Conservation (phyloP, 2,888 invertebrate species). For the Himalopsyche anomala region DNA sequence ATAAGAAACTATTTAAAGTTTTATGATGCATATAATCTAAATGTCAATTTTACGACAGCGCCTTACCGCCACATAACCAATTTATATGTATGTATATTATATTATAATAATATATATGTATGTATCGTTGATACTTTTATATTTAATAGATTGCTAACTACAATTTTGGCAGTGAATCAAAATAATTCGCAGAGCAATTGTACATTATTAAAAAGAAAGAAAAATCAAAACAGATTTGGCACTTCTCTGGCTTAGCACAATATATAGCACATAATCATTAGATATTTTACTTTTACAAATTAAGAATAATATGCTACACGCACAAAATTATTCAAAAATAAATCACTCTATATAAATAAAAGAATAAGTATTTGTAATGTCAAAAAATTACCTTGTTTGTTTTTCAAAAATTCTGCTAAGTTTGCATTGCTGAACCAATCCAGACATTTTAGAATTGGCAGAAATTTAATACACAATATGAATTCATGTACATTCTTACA, state of each 20-base stretch:
- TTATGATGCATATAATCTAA: not conserved
- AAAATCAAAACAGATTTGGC: conserved; percentile 5
- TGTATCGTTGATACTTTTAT: not conserved
- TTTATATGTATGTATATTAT: not conserved
- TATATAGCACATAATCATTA: not conserved
- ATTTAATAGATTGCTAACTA: conserved; percentile 20
- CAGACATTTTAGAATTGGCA: too few relatives aligned
- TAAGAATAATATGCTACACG: not conserved
- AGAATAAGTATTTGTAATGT: too few relatives aligned
- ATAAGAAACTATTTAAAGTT: not conserved
- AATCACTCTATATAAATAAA: too few relatives aligned
- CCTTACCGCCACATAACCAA: not conserved
- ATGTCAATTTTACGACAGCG: not conserved
- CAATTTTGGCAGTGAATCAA: conserved; percentile 32
- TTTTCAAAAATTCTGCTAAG: too few relatives aligned
- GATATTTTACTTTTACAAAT: conserved; percentile 9
- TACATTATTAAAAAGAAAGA: not conserved
- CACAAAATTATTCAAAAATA: not conserved
- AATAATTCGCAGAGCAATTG: conserved; percentile 7
- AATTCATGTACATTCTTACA: too few relatives aligned
- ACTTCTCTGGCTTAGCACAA: conserved; percentile 35
- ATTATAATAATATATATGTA: too few relatives aligned
- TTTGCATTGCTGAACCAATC: too few relatives aligned
- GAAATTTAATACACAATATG: too few relatives aligned
- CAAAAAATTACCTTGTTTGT: too few relatives aligned